Evolutionary conservation across 1,140 invertebrate species (phyloP).

Genomic region (Vanessa tameamea): DNA sequence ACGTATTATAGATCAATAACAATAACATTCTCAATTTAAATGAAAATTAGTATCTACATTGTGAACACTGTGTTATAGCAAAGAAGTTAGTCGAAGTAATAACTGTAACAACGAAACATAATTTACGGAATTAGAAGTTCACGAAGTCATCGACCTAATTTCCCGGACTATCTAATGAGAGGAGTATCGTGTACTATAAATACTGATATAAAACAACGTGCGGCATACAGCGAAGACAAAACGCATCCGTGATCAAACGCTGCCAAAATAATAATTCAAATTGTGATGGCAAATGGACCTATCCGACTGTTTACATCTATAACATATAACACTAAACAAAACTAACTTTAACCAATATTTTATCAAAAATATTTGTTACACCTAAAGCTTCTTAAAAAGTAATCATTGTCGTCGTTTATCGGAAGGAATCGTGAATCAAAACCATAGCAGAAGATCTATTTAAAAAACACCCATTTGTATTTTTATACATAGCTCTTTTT

Average conservation of each 20-base stretch:
- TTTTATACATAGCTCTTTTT: no score
- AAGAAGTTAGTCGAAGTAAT: not conserved
- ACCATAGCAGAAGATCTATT: no score
- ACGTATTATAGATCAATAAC: not conserved
- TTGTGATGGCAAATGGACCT: constrained; percentile 53
- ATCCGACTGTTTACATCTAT: constrained; percentile 50
- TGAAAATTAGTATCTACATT: not conserved
- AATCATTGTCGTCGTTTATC: no score
- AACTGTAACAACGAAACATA: constrained; percentile 36
- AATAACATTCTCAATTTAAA: not conserved
- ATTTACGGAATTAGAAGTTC: constrained; percentile 54
- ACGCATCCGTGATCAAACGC: constrained; percentile 67
- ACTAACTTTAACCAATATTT: not conserved
- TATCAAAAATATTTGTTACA: not conserved
- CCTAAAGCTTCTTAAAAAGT: no score
- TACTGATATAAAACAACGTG: constrained; percentile 62
- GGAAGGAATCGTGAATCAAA: no score
- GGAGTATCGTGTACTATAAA: constrained; percentile 68
- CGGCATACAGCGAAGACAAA: constrained; percentile 62
- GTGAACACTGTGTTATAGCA: not conserved
- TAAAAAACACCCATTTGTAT: no score
- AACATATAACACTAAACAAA: constrained; percentile 42
- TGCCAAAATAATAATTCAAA: constrained; percentile 72
- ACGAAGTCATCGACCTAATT: constrained; percentile 70
- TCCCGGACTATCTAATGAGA: constrained; percentile 67